Conservation (phyloP, 2,113 vertebrate genomes). For the Ophiodon elongatus region DNA sequence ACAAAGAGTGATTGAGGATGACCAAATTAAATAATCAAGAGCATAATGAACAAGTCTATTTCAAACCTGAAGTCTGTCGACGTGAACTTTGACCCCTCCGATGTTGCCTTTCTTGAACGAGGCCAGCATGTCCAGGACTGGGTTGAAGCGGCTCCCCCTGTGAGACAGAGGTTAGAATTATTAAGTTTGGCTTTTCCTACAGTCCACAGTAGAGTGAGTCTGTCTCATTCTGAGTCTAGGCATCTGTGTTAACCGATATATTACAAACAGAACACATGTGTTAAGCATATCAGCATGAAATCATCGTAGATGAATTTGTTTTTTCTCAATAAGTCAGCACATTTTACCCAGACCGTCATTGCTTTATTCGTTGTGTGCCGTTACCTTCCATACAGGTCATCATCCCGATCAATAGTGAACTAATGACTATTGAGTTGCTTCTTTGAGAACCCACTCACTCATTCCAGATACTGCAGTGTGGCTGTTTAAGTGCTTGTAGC, state of each 20-base stretch:
- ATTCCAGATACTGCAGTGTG: constrained; percentile 36
- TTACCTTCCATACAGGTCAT: constrained; percentile 43
- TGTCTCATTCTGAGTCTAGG: not conserved
- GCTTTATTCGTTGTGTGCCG: constrained; percentile 26
- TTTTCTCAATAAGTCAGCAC: constrained; percentile 1
- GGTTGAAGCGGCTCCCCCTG: constrained; percentile 97
- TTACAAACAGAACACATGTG: not conserved
- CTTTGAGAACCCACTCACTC: constrained; percentile 42
- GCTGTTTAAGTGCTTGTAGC: constrained; percentile 45
- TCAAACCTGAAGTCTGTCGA: constrained; percentile 95
- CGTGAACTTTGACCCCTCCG: constrained; percentile 97
- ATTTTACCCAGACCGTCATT: not conserved
- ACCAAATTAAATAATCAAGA: not conserved
- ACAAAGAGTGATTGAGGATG: not conserved
- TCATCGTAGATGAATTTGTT: not conserved
- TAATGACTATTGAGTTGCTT: constrained; percentile 66
- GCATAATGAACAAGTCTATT: not conserved
- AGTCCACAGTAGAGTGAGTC: not conserved
- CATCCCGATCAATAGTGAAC: constrained; percentile 56
- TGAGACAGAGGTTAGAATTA: constrained; percentile 6
- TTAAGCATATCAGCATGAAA: not conserved
- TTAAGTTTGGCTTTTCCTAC: not conserved
- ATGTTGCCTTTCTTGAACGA: constrained; percentile 94
- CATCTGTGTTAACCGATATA: not conserved
- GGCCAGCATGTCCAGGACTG: constrained; percentile 96